A percentile compares a stretch with the other conserved stretches of the same genome.
Evolutionary conservation across 1,140 invertebrate species (phyloP).

Genomic region (Laupala kohalensis): DNA sequence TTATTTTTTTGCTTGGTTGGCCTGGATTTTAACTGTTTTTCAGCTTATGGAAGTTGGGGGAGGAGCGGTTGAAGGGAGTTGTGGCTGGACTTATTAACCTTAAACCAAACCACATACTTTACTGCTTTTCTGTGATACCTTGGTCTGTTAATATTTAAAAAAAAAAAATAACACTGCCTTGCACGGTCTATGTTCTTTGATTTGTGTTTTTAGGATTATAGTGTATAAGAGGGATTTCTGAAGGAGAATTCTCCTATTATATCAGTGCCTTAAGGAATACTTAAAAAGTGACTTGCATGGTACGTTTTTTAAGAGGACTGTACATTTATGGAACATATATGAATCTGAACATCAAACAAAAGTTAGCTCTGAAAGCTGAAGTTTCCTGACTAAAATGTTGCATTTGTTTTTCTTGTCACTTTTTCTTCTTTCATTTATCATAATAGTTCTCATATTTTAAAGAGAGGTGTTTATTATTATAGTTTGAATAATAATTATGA

Average conservation of each 20-base stretch:
- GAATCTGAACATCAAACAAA: background rate
- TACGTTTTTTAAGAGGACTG: background rate
- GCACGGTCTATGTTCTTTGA: conserved; percentile 1
- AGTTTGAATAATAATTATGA: too few relatives aligned
- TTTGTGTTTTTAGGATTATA: background rate
- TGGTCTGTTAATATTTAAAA: background rate
- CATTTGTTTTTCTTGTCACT: too few relatives aligned
- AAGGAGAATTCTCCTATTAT: background rate
- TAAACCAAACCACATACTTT: conserved; percentile 1
- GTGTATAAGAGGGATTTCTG: background rate
- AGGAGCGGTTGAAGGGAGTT: conserved; percentile 10
- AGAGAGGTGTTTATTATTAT: too few relatives aligned
- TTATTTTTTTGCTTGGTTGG: conserved; percentile 17
- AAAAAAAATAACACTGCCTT: background rate
- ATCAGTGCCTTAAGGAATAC: background rate
- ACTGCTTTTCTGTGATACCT: conserved; percentile 11
- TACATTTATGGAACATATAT: background rate
- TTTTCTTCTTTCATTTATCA: too few relatives aligned
- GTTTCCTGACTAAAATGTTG: too few relatives aligned
- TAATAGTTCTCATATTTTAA: too few relatives aligned
- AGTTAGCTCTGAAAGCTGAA: background rate
- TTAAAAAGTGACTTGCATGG: background rate
- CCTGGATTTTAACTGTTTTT: conserved; percentile 17
- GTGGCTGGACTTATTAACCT: conserved; percentile 3
- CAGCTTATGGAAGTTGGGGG: conserved; percentile 9